Conservation (phyloP, 2,797 vertebrate species). For the Manis javanica region DNA sequence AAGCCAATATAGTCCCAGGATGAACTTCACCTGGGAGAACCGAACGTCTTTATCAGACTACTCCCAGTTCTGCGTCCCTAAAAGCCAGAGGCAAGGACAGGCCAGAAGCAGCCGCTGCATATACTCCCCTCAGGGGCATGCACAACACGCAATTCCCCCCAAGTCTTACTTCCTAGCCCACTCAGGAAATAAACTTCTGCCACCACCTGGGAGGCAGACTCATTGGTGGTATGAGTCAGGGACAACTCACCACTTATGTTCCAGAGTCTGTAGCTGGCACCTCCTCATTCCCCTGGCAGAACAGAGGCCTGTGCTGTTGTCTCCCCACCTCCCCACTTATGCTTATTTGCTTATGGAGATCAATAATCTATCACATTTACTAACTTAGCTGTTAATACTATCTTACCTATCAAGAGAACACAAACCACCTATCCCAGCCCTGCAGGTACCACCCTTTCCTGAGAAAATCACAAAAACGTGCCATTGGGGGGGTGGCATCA, state of each 20-base stretch:
- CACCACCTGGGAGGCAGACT: not conserved
- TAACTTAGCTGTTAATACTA: not conserved
- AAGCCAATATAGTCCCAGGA: not conserved
- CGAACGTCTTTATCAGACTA: not conserved
- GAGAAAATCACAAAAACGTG: not conserved
- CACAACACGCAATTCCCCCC: not conserved
- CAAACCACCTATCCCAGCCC: not conserved
- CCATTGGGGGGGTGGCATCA: not conserved
- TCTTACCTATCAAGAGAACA: not conserved
- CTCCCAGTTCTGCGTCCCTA: not conserved
- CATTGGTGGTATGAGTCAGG: not conserved
- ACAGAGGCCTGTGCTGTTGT: not conserved
- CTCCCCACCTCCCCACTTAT: not conserved
- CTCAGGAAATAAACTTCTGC: not conserved
- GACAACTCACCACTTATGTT: not conserved
- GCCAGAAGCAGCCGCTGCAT: not conserved
- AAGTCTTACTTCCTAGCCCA: not conserved
- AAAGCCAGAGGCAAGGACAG: not conserved
- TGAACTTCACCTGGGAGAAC: not conserved
- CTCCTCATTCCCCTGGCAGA: not conserved
- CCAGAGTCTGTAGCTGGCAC: not conserved
- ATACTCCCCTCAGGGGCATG: not conserved
- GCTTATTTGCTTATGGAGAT: not conserved
- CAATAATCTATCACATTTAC: not conserved
- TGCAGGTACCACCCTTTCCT: not conserved